Base-by-base conservation (phyloP, 2,113 vertebrate species). In the Harpagus bidentatus region DNA sequence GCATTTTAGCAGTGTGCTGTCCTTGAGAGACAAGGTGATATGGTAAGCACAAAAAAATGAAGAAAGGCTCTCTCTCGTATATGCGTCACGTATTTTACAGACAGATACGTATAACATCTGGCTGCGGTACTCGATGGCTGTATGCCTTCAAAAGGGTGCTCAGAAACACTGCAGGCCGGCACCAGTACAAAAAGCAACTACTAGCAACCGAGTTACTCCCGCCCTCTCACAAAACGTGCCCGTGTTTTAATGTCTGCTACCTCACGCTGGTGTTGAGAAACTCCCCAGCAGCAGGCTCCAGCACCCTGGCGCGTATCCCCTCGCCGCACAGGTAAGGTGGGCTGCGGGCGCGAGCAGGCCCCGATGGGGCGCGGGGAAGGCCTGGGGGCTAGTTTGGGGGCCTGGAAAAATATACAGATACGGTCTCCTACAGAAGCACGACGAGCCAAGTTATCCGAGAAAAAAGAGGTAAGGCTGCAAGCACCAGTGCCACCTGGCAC, bases 11-110 rank as follows among this genome's bases (percentile, higher is more conserved):
- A 66, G 59, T 5, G 26, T 59, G 58, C 56, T 86, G 95, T 95
- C 97, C 95, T 95, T 97, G 97, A 89, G 66, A 95, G 86, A 95
- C 95, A 97, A 97, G 94, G 94, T 95, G 93, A 96, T 95, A 93
- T 66, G 83, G 89, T 94, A 96, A 95, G 58, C 88, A 71, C 29
- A 58, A 26, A 88, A 63, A 81, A 66, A 93, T 11, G 50, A 79
- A 61, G 56, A 89, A 76, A 85, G 28, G 31, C 40, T 90, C 72
- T 91, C 25, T 67, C 80, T 78, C 82, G 88, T 86, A 88, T 48
- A 71, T 20, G 77, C 32, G 3, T 76, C 83, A 53, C 85, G 95
- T 92, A 86, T 93, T 95, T 95, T 87, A 82, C 2, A 0, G 71
- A 84, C 25, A 92, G 81, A 90, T 48, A 53, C 4, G 1, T 52